phyloP scores from a whole-genome alignment of 2,888 invertebrate genomes.

The Cremastobaeus sp. region DNA sequence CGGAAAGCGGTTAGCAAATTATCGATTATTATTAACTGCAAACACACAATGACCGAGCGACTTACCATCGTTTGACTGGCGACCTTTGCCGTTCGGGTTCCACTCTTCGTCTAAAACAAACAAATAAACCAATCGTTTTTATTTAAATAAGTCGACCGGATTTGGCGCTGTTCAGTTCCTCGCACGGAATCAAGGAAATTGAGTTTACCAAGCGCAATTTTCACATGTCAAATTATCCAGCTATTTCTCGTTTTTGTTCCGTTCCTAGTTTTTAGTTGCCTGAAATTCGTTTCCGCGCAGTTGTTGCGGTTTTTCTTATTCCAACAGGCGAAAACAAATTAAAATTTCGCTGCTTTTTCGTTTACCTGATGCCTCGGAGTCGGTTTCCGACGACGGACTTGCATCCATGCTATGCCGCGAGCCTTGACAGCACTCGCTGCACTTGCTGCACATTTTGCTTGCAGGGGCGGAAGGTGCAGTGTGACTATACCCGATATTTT shows the following conservation, averaged over 20 bases:
- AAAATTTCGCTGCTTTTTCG: no score
- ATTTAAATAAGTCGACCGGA: no score
- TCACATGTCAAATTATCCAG: no score
- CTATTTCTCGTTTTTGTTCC: no score
- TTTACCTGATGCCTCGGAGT: slow-evolving; percentile 76
- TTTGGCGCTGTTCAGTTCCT: no score
- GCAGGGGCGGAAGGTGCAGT: slow-evolving; percentile 55
- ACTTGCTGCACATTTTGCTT: slow-evolving; percentile 78
- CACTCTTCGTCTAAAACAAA: slow-evolving; percentile 81
- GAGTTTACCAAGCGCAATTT: no score
- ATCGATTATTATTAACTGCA: slow-evolving; percentile 5
- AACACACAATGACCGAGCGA: slow-evolving; percentile 34
- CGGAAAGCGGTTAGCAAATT: slow-evolving; percentile 2
- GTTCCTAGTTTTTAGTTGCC: no score
- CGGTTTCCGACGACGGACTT: slow-evolving; percentile 74
- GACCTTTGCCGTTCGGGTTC: slow-evolving; percentile 81
- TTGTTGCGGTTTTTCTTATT: no score
- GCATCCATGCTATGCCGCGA: slow-evolving; percentile 75
- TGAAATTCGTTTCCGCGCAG: no score
- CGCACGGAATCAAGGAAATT: no score
- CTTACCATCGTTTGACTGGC: slow-evolving; percentile 76
- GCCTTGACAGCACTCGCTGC: slow-evolving; percentile 79
- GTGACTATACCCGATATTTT: slow-evolving; percentile 52
- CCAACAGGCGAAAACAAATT: no score
- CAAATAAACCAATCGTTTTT: no score